A percentile compares a stretch with the other conserved stretches of the same genome.
These are phyloP conservation scores for Lasaia peninsularis DNA, from an alignment of 1,140 invertebrate genomes.

Conservation along the genomic window DNA sequence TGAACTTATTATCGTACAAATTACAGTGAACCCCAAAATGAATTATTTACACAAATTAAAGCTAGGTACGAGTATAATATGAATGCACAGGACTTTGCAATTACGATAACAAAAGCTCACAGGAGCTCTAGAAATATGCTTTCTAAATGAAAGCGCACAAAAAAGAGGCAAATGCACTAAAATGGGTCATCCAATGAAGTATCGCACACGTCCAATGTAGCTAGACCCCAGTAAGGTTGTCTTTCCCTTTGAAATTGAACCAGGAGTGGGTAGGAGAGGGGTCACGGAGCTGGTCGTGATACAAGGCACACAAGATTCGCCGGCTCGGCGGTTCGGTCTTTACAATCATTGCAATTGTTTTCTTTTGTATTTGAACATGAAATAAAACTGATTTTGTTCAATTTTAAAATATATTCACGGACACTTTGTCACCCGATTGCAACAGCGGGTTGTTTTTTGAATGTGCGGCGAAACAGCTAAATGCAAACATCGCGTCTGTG, in stretches of 20 bases:
- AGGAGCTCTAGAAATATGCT: conserved; percentile 42
- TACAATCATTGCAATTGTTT: conserved; percentile 41
- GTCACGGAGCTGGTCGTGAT: conserved; percentile 31
- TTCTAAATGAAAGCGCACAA: conserved; percentile 45
- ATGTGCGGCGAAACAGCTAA: no score
- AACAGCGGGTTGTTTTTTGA: no score
- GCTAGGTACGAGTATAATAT: background rate
- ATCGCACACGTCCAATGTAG: conserved; percentile 41
- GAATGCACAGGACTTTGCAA: conserved; percentile 29
- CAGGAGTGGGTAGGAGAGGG: conserved; percentile 26
- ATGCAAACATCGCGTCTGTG: no score
- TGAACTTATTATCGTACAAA: conserved; percentile 7
- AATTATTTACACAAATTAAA: conserved; percentile 17
- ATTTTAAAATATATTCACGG: no score
- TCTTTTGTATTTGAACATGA: conserved; percentile 35
- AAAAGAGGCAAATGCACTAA: conserved; percentile 48
- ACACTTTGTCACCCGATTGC: no score
- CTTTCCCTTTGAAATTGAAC: conserved; percentile 22
- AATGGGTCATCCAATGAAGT: conserved; percentile 61
- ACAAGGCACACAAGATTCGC: conserved; percentile 38
- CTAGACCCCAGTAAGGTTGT: conserved; percentile 28
- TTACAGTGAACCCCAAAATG: conserved; percentile 10
- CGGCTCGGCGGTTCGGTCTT: conserved; percentile 20
- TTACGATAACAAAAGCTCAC: conserved; percentile 49
- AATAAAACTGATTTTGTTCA: conserved; percentile 18